Evolutionary conservation across 2,113 vertebrate genomes (phyloP), one percentile per base, ranked within the genome.

Genomic region (Abramis brama): DNA sequence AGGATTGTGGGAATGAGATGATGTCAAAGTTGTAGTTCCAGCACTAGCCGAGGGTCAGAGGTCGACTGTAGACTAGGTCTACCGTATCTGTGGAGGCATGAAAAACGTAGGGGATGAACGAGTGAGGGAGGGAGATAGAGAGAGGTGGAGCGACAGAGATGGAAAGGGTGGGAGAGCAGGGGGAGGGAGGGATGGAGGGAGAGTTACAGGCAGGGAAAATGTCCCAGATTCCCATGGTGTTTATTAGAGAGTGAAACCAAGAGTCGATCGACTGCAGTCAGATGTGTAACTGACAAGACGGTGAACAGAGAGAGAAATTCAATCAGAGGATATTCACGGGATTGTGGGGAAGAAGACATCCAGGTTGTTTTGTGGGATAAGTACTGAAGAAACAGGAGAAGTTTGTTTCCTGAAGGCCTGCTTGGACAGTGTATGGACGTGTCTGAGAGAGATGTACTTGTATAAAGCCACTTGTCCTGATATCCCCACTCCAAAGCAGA

Each of bases 391-490:
- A 79, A n/a, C 52, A 5, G 76, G 21, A 64, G 15, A 68, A 36
- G 39, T 47, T 80, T 73, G 66, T 39, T 21, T 52, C 60, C 47
- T 9, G 27, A 50, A 47, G 78, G 68, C 78, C 85, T 25, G 68
- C 57, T 74, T 62, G 78, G 68, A 81, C 64, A 62, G 70, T 77
- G 23, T 43, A 84, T 73, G 84, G 82, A 84, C 68, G 39, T 47
- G 47, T 17, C 33, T 39, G 43, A 23, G 71, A 82, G 90, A 88
- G 86, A 97, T 98, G 97, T 96, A 97, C 86, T 87, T 97, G 33
- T 98, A 97, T 91, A 97, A 97, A 88, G 92, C 96, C 0, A 77
- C 94, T 0, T 98, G 96, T 0, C 85, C 94, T 0, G 94, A 96
- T 0, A 95, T 97, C 80, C 95, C 97, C 3, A 95, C 93, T 87